Base-by-base conservation (phyloP, 1,140 invertebrate species). In the Euwallacea similis region DNA sequence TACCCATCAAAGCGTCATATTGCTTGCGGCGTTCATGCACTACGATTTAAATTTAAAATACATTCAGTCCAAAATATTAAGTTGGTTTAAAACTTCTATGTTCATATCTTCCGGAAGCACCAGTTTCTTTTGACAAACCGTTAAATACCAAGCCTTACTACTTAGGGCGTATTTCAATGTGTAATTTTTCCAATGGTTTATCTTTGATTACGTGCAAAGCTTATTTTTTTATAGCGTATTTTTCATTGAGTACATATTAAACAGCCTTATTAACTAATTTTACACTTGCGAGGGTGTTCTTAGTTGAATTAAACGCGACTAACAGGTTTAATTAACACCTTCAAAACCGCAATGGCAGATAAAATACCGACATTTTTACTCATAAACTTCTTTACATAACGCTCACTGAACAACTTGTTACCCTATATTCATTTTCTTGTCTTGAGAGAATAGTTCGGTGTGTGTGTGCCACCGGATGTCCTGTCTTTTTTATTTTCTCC, bases 401-500 rank as follows among this genome's bases (percentile, higher is more conserved):
- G 16, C 43, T 47, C 46, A 13, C 63, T 15, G 15, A 55, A 65
- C 73, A 74, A 76, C 67, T 76, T 76, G 75, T 76, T 74, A 76
- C 67, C 69, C 58, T 74, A 76, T 74, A 68, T 66, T 58, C 44
- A 10, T 42, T 50, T 60, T 54, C 69, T 58, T 53, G 61, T 70
- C 59, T 66, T 66, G 64, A 69, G 61, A 71, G 60, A 63, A 7
- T 42, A 64, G 62, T 7, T 44, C 58, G 65, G 16, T 73, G 42
- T 69, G 59, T 68, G 61, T 67, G 74, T 64, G 76, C 63, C 50
- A 76, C 78, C 79, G 79, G 79, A 80, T 78, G 76, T 80, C 79
- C 79, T 80, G 78, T 74, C 73, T 74, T 78, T 79, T 76, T 76
- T 65, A 59, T 64, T 69, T 76, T 73, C 71, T 74, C 76, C 76